A percentile compares a stretch with the other conserved stretches of the same genome.
Conservation (phyloP, 2,113 vertebrate species). For the Anthoscopus minutus region DNA sequence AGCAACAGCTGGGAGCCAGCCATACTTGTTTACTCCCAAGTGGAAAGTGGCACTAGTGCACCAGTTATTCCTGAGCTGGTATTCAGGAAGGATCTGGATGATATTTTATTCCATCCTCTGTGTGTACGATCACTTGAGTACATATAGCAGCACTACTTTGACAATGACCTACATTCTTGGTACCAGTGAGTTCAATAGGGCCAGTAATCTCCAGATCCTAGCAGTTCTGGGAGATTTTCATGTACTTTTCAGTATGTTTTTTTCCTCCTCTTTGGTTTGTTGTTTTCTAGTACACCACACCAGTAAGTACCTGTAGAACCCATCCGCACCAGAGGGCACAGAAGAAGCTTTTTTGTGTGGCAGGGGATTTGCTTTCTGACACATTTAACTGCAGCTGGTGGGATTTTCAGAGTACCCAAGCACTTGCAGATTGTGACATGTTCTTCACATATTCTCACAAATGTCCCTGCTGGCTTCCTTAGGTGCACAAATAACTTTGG, state of each 20-base stretch:
- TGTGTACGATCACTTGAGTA: not conserved
- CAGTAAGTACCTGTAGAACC: not conserved
- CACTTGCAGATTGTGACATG: not conserved
- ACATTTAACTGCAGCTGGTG: not conserved
- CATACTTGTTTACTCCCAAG: not conserved
- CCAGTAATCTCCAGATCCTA: not conserved
- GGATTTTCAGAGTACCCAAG: not conserved
- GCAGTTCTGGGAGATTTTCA: not conserved
- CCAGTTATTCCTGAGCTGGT: not conserved
- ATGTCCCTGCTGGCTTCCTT: not conserved
- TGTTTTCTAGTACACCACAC: not conserved
- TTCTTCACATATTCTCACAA: not conserved
- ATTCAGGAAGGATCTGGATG: not conserved
- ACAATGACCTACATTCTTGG: not conserved
- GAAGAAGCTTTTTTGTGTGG: not conserved
- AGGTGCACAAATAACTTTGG: not conserved
- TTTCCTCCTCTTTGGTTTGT: not conserved
- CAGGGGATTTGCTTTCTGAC: not conserved
- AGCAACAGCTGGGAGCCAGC: not conserved
- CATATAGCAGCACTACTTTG: not conserved
- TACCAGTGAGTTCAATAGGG: not conserved
- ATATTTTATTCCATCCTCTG: not conserved
- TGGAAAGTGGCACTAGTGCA: not conserved
- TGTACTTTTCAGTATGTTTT: not conserved
- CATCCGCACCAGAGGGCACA: not conserved